phyloP scores from a whole-genome alignment of 2,888 invertebrate genomes.

The Macrophya alboannulata region DNA sequence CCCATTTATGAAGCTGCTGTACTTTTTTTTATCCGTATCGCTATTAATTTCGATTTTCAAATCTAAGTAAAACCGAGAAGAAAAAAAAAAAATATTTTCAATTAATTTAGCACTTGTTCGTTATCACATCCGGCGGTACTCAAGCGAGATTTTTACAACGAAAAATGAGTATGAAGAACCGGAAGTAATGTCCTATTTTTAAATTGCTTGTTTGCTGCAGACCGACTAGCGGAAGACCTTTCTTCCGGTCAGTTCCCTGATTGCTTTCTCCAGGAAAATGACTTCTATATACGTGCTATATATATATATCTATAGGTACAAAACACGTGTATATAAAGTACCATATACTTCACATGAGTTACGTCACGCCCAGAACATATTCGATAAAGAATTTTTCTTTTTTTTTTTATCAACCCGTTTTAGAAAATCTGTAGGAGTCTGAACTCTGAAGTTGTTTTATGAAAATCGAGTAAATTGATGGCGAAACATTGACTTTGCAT shows the following conservation, averaged over 20 bases:
- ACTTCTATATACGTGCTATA: slow-evolving; percentile 7
- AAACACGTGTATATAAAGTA: not conserved
- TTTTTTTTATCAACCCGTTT: not conserved
- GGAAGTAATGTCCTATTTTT: slow-evolving; percentile 51
- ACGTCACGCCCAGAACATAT: not conserved
- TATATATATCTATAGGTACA: not conserved
- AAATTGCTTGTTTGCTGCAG: slow-evolving; percentile 46
- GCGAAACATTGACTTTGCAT: not conserved
- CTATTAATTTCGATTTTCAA: not conserved
- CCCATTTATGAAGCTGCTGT: too few relatives aligned
- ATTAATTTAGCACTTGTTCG: not conserved
- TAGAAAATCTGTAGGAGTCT: not conserved
- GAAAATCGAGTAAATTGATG: not conserved
- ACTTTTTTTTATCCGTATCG: too few relatives aligned
- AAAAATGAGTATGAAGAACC: slow-evolving; percentile 20
- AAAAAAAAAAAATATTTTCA: not conserved
- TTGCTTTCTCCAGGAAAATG: slow-evolving; percentile 50
- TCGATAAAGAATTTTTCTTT: not conserved
- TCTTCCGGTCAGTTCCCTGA: slow-evolving; percentile 56
- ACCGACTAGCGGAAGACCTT: slow-evolving; percentile 49
- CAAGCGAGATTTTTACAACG: not conserved
- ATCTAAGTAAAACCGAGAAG: not conserved
- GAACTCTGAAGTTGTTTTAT: not conserved
- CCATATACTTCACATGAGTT: not conserved
- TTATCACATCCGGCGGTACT: not conserved